Conservation (phyloP, 1,140 invertebrate species). For the Manduca sexta region DNA sequence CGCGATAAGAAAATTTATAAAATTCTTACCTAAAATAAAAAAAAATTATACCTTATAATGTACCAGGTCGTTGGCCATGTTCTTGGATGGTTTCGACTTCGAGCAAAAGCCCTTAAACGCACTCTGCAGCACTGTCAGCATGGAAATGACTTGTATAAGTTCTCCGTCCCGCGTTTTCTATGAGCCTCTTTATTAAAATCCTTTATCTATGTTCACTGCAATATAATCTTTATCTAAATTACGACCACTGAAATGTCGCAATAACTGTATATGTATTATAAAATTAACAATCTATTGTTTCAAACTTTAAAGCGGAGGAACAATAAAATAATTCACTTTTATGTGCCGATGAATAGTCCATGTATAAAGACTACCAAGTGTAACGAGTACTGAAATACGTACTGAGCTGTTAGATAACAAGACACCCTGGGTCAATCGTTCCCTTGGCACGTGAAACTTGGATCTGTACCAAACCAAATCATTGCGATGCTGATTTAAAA, state of each 20-base stretch:
- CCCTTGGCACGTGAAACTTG: constrained; percentile 34
- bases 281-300: constrained; percentile 30
- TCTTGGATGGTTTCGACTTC: constrained; percentile 7
- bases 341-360: constrained; percentile 24
- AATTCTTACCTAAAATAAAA: background rate
- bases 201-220: constrained; percentile 52
- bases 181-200: constrained; percentile 46
- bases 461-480: constrained; percentile 9
- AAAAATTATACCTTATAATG: constrained; percentile 33
- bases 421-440: constrained; percentile 4
- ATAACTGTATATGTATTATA: constrained; percentile 28
- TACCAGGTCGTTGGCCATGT: constrained; percentile 36
- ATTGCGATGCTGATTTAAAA: background rate
- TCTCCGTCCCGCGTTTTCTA: constrained; percentile 38
- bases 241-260: constrained; percentile 40
- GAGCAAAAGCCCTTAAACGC: constrained; percentile 8
- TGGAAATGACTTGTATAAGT: constrained; percentile 26
- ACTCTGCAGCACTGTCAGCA: constrained; percentile 31
- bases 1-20: too few species aligned
- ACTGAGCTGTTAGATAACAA: constrained; percentile 9
- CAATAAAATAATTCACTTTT: constrained; percentile 53
- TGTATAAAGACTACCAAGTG: constrained; percentile 28
- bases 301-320: constrained; percentile 20
- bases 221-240: constrained; percentile 65
- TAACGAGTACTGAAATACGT: constrained; percentile 24